Evolutionary conservation across 2,113 vertebrate genomes (phyloP), one percentile per base, ranked within the genome.

Genomic region (Apistogramma diplotaenia): DNA sequence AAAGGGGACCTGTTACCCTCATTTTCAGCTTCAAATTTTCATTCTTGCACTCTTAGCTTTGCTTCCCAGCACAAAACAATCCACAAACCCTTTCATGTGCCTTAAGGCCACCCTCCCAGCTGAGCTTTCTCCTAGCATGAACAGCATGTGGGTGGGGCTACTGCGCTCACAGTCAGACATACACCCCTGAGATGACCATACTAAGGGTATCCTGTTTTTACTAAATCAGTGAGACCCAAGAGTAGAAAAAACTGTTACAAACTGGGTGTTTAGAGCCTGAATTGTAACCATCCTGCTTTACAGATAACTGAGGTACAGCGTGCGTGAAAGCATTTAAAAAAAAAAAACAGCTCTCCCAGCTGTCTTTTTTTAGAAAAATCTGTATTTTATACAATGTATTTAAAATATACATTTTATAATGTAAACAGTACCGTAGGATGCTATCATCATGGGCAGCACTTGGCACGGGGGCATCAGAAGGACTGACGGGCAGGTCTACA

Each of bases 401-500:
- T 31, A 31, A 31, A 31, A 31, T 31, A 31, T 31, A 33, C 1
- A 33, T 33, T 33, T 33, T 33, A 35, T 51, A 46, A 16, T 60
- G 2, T 51, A 6, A 49, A 19, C 35, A 23, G 74, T 94, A 99
- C 98, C 98, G 94, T 79, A 99, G 95, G 87, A 99, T 97, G 72
- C 98, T 97, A 81, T 99, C 98, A 86, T 99, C 98, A 33, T 98
- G 97, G 25, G 97, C 94, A 83, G 96, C 96, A 74, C 95, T 99
- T 71, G 97, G 97, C 57, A 97, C 95, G 29, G 97, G 96, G 55
- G 97, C 98, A 83, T 99, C 98, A 77, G 98, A 96, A 4, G 98
- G 98, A 89, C 98, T 99, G 78, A 99, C 98, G 13, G 98, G 98
- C 84, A 99, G 95, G 94, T 99, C 98, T 80, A 99, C 98, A 31